These are phyloP conservation scores for Oopsacas minuta DNA, from an alignment of 37 sponge, comb jelly and placozoan species.

Conservation along the genomic window DNA sequence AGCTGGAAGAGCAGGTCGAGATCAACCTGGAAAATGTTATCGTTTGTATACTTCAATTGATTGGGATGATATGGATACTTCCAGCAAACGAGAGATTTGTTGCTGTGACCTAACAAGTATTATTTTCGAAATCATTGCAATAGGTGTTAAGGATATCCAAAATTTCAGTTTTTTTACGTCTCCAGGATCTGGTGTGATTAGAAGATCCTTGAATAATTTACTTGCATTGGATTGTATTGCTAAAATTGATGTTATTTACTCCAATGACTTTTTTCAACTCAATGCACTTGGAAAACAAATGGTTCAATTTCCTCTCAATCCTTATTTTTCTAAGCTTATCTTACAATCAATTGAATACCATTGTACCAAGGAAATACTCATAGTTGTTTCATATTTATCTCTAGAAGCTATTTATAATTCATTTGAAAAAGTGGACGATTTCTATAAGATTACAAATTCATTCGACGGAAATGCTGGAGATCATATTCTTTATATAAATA, in stretches of 20 bases:
- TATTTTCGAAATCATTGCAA: neutral
- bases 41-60: neutral
- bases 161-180: neutral
- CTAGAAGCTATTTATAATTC: neutral
- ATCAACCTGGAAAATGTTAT: neutral
- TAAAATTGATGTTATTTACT: neutral
- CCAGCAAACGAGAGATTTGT: neutral
- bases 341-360: neutral
- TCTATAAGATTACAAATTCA: neutral
- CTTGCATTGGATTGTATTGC: neutral
- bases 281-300: neutral
- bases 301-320: neutral
- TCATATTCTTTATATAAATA: neutral
- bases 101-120: neutral
- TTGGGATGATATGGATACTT: neutral
- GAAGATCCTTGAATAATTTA: neutral
- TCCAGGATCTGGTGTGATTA: neutral
- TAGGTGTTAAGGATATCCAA: neutral
- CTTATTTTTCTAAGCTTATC: neutral
- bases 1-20: neutral
- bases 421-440: neutral
- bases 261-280: neutral
- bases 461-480: neutral
- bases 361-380: neutral
- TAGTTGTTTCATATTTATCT: neutral